Base-by-base conservation (phyloP, 2,113 vertebrate species). In the Ceyx melanurus region DNA sequence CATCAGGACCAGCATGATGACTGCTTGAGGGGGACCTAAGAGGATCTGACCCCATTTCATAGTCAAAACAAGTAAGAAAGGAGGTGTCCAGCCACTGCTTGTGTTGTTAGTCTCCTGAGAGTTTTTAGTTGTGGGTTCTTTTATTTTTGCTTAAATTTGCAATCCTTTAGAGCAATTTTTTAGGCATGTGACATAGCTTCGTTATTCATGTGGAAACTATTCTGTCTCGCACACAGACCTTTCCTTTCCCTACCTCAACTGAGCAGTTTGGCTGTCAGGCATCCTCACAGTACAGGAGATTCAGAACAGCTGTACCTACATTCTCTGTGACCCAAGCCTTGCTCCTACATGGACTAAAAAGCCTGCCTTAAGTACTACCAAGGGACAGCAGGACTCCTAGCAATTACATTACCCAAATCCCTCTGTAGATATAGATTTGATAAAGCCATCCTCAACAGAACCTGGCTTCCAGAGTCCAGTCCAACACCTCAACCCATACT, bases 1-100 rank as follows among this genome's bases (percentile, higher is more conserved):
- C 2, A 0, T 26, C 53, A 33, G 42, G 46, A 35, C n/a, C 65
- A 40, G 66, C 33, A 57, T 0, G 1, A 29, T 9, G 29, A 67
- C 7, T 5, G 2, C 31, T 31, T 3, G 0, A 37, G 8, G 37
- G 3, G 16, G 15, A 6, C 40, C 17, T 3, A 26, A 19, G 3
- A 5, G 10, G 22, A 15, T n/a, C 26, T 37, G 57, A 46, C 3
- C 7, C 16, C 1, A 0, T 35, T 48, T 31, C 22, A 23, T 17
- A 31, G 13, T 62, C 20, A 50, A 23, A 73, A 74, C 4, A 26
- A 35, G 19, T 15, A 48, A 67, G 31, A 25, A 57, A 62, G 1
- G 35, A 19, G 28, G 6, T 61, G 5, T 33, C 42, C 1, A 1
- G 60, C 13, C 0, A 2, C 53, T 60, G 31, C 13, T 86, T 0